phyloP scores from a whole-genome alignment of 2,113 vertebrate species.

The Chloropsis hardwickii region DNA sequence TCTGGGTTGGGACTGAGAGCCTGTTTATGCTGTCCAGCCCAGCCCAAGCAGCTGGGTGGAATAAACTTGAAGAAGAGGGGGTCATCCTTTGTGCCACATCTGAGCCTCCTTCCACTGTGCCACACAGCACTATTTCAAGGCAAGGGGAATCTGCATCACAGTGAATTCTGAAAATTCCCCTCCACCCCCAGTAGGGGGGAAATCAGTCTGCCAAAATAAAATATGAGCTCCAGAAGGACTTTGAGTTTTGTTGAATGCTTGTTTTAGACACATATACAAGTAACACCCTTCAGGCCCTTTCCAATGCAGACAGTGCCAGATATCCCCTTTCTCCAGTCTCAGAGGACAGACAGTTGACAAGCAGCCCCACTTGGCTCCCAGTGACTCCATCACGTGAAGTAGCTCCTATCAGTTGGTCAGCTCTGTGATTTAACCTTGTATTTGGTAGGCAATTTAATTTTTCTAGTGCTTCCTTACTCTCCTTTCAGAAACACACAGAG shows the following conservation, averaged over 20 bases:
- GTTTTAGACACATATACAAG: not conserved
- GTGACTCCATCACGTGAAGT: not conserved
- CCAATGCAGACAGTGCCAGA: not conserved
- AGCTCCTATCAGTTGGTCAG: not conserved
- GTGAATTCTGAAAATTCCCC: not conserved
- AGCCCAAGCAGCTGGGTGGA: not conserved
- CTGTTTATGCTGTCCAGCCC: not conserved
- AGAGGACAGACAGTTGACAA: not conserved
- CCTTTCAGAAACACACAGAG: not conserved
- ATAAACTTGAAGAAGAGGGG: not conserved
- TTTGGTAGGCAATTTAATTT: not conserved
- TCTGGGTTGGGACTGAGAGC: not conserved
- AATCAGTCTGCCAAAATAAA: not conserved
- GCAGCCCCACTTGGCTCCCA: not conserved
- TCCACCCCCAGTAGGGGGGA: rapidly evolving
- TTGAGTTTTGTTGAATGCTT: not conserved
- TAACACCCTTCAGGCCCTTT: not conserved
- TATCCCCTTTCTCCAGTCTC: not conserved
- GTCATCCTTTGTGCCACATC: not conserved
- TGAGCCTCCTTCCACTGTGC: not conserved
- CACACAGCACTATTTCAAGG: not conserved
- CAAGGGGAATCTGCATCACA: not conserved
- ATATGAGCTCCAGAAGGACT: not conserved
- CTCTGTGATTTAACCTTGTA: not conserved
- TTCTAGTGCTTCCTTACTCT: not conserved